phyloP scores from a whole-genome alignment of 2,888 invertebrate genomes.

The Drosophila conformis region DNA sequence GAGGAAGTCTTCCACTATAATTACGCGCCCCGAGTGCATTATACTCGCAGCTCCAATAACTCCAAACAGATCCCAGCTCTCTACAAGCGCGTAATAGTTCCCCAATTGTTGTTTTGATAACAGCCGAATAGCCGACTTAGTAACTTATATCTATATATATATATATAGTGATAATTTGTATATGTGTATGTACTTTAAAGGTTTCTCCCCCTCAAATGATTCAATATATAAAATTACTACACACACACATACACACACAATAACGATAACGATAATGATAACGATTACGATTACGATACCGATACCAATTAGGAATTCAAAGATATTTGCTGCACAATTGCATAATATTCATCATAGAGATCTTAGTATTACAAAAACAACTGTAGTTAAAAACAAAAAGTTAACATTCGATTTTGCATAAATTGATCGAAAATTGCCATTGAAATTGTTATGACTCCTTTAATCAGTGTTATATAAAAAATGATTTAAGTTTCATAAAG shows the following conservation, averaged over 20 bases:
- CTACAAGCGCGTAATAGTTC: slow-evolving; percentile 38
- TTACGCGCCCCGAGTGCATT: slow-evolving; percentile 71
- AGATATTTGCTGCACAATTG: slow-evolving; percentile 47
- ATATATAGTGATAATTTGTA: slow-evolving; percentile 55
- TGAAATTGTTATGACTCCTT: slow-evolving; percentile 46
- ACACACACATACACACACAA: slow-evolving; percentile 25
- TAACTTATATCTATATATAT: slow-evolving; percentile 40
- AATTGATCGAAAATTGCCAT: slow-evolving; percentile 35
- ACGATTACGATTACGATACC: slow-evolving; percentile 30
- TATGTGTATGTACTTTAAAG: slow-evolving; percentile 71
- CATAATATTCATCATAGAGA: slow-evolving; percentile 53
- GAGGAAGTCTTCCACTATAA: slow-evolving; percentile 85
- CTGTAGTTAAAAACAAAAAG: slow-evolving; percentile 32
- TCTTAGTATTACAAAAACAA: slow-evolving; percentile 31
- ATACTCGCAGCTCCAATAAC: slow-evolving; percentile 35
- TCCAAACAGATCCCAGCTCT: slow-evolving; percentile 23
- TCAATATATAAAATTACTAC: slow-evolving; percentile 31
- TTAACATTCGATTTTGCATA: slow-evolving; percentile 41
- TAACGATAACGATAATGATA: slow-evolving; percentile 24
- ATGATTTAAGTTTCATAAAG: slow-evolving; percentile 23
- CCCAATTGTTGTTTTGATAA: slow-evolving; percentile 38
- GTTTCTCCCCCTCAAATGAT: slow-evolving; percentile 61
- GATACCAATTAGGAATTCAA: slow-evolving; percentile 21
- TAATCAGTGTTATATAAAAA: slow-evolving; percentile 41
- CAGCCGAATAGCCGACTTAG: slow-evolving; percentile 23